A percentile compares a stretch with the other conserved stretches of the same genome.
phyloP scores from a whole-genome alignment of 30 jellyfish, hydroid and myxozoan genomes.

The Sanderia malayensis region DNA sequence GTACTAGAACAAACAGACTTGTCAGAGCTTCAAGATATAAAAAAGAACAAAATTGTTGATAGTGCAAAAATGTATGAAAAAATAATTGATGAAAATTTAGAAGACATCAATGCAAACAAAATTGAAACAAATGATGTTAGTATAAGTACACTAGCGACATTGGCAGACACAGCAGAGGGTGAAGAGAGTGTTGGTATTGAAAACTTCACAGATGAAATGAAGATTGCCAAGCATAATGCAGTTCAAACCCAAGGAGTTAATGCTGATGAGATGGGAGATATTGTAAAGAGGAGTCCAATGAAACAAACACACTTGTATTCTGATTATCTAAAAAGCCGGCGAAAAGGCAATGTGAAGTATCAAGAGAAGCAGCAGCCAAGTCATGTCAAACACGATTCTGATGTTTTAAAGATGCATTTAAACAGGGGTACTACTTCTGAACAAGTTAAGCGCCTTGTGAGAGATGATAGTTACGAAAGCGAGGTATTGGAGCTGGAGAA shows the following conservation, averaged over 20 bases:
- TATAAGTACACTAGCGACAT: not conserved
- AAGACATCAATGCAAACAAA: not conserved
- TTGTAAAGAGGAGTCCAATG: not conserved
- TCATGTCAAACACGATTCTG: no score
- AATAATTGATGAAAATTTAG: not conserved
- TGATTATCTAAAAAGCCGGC: not conserved
- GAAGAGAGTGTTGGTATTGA: not conserved
- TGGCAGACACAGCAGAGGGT: not conserved
- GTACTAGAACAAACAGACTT: no score
- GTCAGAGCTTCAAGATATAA: not conserved
- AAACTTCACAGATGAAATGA: not conserved
- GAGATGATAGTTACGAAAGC: no score
- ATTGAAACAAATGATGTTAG: not conserved
- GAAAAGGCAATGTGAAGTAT: conserved; percentile 1
- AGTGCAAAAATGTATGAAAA: not conserved
- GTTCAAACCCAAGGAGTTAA: not conserved
- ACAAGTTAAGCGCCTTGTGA: no score
- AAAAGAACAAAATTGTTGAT: not conserved
- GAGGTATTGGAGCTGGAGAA: no score
- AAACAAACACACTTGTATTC: not conserved
- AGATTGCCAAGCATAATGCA: not conserved
- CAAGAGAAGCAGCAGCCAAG: no score
- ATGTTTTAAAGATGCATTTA: no score
- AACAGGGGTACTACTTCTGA: no score
- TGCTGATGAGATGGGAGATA: not conserved